These are phyloP conservation scores for Bimastos eiseni DNA, from an alignment of 2,888 invertebrate genomes.

Conservation along the genomic window DNA sequence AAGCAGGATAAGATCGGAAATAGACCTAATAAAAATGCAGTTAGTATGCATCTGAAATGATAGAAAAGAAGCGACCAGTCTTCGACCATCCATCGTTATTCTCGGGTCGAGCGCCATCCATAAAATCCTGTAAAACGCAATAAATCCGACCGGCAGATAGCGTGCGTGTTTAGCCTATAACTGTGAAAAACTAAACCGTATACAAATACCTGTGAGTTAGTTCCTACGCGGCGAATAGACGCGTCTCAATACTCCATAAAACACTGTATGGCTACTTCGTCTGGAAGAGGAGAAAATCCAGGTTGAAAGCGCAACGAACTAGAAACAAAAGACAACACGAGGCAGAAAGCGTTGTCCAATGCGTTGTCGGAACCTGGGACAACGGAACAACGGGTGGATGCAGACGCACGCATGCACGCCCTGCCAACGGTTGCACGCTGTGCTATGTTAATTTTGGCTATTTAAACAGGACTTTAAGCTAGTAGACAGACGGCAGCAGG, in stretches of 20 bases:
- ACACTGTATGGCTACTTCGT: too few relatives aligned
- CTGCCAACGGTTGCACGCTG: not conserved
- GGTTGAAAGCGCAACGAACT: not conserved
- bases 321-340: not conserved
- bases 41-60: not conserved
- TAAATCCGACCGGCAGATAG: too few relatives aligned
- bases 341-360: too few relatives aligned
- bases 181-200: not conserved
- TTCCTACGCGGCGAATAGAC: not conserved
- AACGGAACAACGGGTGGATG: not conserved
- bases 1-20: not conserved
- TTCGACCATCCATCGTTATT: not conserved
- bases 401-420: not conserved
- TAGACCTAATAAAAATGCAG: not conserved
- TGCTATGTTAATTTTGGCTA: not conserved
- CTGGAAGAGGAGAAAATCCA: not conserved
- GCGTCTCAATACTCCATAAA: not conserved
- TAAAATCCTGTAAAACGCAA: not conserved
- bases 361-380: not conserved
- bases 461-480: not conserved
- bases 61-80: not conserved
- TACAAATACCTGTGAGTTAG: not conserved
- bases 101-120: not conserved
- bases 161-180: too few relatives aligned
- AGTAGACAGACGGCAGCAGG: not conserved